Evolutionary conservation across 2,888 invertebrate species (phyloP).

Genomic region (Tetragonula carbonaria): DNA sequence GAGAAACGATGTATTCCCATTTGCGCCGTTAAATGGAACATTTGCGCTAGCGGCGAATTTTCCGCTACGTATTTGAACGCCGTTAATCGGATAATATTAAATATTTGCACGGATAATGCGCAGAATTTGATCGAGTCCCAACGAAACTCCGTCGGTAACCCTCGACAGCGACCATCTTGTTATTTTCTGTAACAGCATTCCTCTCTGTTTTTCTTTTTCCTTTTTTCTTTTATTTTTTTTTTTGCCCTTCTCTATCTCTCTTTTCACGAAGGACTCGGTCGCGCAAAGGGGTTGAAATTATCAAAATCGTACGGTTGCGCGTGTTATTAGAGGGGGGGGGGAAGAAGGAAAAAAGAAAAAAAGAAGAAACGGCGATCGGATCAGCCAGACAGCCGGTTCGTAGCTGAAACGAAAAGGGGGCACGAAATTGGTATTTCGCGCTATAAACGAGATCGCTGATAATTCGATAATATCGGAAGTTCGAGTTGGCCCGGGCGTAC

Average conservation of each 20-base stretch:
- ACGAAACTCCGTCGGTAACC: background rate
- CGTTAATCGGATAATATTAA: conserved; percentile 51
- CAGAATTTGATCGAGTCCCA: conserved; percentile 20
- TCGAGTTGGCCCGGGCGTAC: conserved; percentile 28
- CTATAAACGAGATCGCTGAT: conserved; percentile 54
- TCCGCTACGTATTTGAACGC: conserved; percentile 35
- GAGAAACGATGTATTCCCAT: conserved; percentile 51
- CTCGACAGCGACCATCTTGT: background rate
- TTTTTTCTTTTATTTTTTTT: too few relatives aligned
- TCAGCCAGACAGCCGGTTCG: conserved; percentile 15
- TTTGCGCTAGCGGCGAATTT: conserved; percentile 46
- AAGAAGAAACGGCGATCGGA: conserved; percentile 9
- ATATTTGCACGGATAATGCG: conserved; percentile 46
- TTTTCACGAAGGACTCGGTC: background rate
- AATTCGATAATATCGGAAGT: conserved; percentile 63
- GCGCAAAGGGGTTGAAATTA: background rate
- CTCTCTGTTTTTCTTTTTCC: background rate
- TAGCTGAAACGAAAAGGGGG: conserved; percentile 20
- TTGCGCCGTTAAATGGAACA: conserved; percentile 44
- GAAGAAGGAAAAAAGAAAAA: too few relatives aligned
- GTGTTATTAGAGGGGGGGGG: conserved; percentile 7
- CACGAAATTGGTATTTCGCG: conserved; percentile 51
- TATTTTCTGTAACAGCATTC: background rate
- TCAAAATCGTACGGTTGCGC: conserved; percentile 14
- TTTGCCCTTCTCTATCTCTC: too few relatives aligned